Percentiles rank a stretch among this genome's conserved stretches.
These are phyloP conservation scores for Ctenosaura bakeri DNA, from an alignment of 2,797 vertebrate genomes.

Conservation along the genomic window DNA sequence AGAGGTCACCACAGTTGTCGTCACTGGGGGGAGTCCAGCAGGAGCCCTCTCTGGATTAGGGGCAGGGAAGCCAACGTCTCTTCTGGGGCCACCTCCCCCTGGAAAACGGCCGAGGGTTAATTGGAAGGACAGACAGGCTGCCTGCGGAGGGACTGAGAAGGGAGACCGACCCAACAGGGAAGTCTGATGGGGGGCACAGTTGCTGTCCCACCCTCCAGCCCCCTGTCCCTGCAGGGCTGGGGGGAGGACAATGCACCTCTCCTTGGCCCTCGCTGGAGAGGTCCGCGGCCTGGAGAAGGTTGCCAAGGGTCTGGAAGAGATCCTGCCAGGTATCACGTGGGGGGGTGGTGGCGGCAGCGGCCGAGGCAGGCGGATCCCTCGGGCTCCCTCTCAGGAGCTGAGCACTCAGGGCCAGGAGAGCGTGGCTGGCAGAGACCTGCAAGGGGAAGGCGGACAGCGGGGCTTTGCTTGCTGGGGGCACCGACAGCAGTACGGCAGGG, in stretches of 20 bases:
- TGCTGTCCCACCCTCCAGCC: neutral
- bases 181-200: neutral
- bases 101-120: neutral
- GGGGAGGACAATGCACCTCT: slow-evolving; percentile 33
- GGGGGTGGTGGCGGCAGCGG: rapidly evolving
- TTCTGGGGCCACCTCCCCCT: slow-evolving; percentile 7
- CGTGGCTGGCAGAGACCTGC: slow-evolving; percentile 39
- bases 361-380: rapidly evolving
- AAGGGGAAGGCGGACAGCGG: neutral
- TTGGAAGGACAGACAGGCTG: rapidly evolving
- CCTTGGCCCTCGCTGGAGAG: neutral
- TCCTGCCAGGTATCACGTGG: neutral
- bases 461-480: too few species aligned
- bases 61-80: slow-evolving; percentile 38
- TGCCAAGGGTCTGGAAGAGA: slow-evolving; percentile 18
- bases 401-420: slow-evolving; percentile 41
- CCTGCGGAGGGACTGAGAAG: too few species aligned
- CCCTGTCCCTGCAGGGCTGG: neutral
- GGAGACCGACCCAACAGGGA: neutral
- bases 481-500: too few species aligned
- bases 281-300: neutral
- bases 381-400: neutral
- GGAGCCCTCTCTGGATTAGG: slow-evolving; percentile 39
- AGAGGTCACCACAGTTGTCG: slow-evolving; percentile 37
- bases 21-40: slow-evolving; percentile 16